Percentiles rank a stretch among this genome's conserved stretches.
Conservation (phyloP, 2,797 vertebrate genomes). For the Liasis olivaceus region DNA sequence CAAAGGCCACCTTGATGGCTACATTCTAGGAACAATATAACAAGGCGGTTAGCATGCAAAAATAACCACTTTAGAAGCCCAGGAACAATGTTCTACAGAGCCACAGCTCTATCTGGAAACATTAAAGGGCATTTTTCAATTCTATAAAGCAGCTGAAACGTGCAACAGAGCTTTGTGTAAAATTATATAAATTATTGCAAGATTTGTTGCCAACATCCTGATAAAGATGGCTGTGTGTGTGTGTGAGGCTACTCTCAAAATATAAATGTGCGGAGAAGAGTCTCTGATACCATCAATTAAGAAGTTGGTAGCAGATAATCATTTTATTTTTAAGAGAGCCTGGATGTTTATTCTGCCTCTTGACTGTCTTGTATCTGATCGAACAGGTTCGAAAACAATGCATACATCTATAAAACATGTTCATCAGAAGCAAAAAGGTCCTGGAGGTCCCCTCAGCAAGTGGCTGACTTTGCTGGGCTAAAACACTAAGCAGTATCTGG, state of each 20-base stretch:
- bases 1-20: conserved; percentile 55
- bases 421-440: background rate
- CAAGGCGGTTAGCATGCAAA: conserved; percentile 60
- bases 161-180: conserved; percentile 13
- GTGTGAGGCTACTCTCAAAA: conserved; percentile 19
- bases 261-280: conserved; percentile 21
- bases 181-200: background rate
- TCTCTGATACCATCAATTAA: background rate
- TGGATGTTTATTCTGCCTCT: background rate
- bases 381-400: background rate
- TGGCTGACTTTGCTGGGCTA: no score
- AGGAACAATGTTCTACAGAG: conserved; percentile 29
- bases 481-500: no score
- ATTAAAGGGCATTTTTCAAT: conserved; percentile 28
- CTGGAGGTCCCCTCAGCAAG: no score
- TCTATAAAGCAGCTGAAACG: background rate
- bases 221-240: accelerated
- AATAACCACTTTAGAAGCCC: conserved; percentile 52
- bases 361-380: background rate
- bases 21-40: conserved; percentile 48
- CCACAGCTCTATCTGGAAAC: background rate
- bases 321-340: no score
- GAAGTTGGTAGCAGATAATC: no score
- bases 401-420: background rate
- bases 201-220: conserved; percentile 39